Base-by-base conservation (phyloP, 2,113 vertebrate genomes). In the Macquaria ambigua region DNA sequence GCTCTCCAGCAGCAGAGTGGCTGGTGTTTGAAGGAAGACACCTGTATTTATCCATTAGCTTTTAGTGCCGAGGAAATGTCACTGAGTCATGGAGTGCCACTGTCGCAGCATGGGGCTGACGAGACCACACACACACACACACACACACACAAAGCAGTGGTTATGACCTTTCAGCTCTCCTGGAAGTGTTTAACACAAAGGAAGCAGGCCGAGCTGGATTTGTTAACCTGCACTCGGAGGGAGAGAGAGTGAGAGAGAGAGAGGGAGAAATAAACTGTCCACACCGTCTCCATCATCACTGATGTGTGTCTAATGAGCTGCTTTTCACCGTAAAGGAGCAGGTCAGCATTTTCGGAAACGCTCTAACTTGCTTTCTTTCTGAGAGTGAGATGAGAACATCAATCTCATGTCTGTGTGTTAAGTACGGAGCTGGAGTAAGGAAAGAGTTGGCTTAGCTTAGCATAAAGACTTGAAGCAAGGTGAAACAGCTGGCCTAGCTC, bases 41-140 rank as follows among this genome's bases (percentile, higher is more conserved):
- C 79, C 77, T 85, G 85, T 71, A 85, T 87, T 87, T 67, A 85
- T 85, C 86, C 87, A 81, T 87, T 85, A 67, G 78, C 69, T 76
- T 89, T 90, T 63, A 87, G 85, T 70, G 68, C 18, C 1, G 46
- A 80, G 72, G 77, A 91, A 90, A 90, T 89, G 84, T 88, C 89
- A 85, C 75, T 11, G 79, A 87, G 74, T 58, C 74, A 12, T 43
- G n/a, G 59, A 82, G 55, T 67, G 46, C 8, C 69, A 52, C 56
- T 39, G 71, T 79, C 23, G 6, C 82, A 70, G 77, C 88, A 14
- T 56, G 79, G 48, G 31, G 68, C 74, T 46, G n/a, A 78, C 20
- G 58, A 80, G 41, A 66, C 34, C 77, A 69, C 77, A 70, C 66
- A 63, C 66, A 55, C 53, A 28, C 43, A 55, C 64, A 34, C 56